These are phyloP conservation scores for Hippocampus barbouri DNA, from an alignment of 2,113 vertebrate genomes.

Conservation along the genomic window DNA sequence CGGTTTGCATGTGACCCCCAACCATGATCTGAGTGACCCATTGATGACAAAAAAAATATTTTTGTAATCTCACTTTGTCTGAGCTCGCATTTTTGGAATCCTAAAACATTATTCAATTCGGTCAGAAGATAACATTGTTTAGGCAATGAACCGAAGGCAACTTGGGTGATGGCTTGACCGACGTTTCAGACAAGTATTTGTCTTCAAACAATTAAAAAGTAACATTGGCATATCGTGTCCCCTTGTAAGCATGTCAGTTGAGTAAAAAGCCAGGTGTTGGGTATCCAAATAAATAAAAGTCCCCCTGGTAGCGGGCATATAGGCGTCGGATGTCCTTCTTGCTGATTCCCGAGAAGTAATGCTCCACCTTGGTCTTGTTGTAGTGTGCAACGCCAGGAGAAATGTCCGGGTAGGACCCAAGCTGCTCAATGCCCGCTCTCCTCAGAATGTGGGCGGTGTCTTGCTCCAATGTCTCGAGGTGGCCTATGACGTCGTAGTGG, in stretches of 20 bases:
- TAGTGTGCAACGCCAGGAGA: constrained; percentile 88
- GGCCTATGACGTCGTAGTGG: constrained; percentile 82
- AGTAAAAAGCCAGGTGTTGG: constrained; percentile 86
- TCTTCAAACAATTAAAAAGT: too few species aligned
- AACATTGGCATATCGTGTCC: not conserved
- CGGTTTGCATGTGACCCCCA: too few species aligned
- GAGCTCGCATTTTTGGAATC: too few species aligned
- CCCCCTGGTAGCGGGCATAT: constrained; percentile 83
- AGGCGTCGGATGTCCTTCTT: constrained; percentile 86
- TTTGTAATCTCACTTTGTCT: too few species aligned
- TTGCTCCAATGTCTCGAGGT: constrained; percentile 89
- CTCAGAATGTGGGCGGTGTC: constrained; percentile 87
- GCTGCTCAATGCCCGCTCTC: constrained; percentile 80
- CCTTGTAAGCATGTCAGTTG: constrained; percentile 60
- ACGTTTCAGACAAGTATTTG: too few species aligned
- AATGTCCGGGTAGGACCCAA: constrained; percentile 87
- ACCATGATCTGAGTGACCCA: too few species aligned
- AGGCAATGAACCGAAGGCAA: too few species aligned
- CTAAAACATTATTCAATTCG: too few species aligned
- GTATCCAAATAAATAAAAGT: constrained; percentile 94
- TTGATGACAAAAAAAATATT: too few species aligned
- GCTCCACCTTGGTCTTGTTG: constrained; percentile 90
- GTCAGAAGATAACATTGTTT: too few species aligned
- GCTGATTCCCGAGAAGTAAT: constrained; percentile 87
- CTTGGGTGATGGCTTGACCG: too few species aligned